Evolutionary conservation across 1,140 invertebrate species (phyloP), one percentile per base, ranked within the genome.

Genomic region (Leptoteleia sp.): DNA sequence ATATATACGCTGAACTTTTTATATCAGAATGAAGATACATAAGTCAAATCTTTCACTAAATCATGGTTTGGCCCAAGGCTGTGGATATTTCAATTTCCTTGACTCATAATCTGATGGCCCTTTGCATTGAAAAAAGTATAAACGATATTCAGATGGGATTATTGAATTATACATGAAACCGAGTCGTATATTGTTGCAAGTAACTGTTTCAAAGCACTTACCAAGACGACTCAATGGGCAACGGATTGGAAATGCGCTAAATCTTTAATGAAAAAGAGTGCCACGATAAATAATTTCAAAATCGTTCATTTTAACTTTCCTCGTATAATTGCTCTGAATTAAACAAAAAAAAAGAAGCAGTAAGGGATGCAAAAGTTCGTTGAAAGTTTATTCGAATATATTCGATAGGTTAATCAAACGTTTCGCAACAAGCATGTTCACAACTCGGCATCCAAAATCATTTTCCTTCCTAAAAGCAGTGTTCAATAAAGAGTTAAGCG

Each of bases 71-170:
- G 83, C 84, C 83, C 80, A 71, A 87, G 85, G 81, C 83, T 81
- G 67, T 87, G 85, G 84, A 89, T 88, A 83, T 89, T 89, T 89
- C 87, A 89, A 89, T 89, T 89, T 89, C 88, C 88, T 89, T 86
- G 83, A 84, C 79, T 85, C 81, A 80, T 83, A 89, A 87, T 87
- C 87, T 85, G 85, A 88, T 88, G 84, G 75, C 79, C 78, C 59
- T 55, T 83, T 73, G 45, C 68, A 81, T 72, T 64, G 17, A 64
- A 72, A 68, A 72, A 64, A 64, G 15, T 40, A 64, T 47, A 45
- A 55, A 43, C 22, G 27, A 52, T 54, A 54, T 57, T 38, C 47
- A 48, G 55, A 42, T 13, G 19, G 25, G 37, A 71, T 61, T 54
- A 71, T 48, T 71, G 55, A 71, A 71, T 61, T 61, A 54, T 71